Percentiles rank a stretch among this genome's conserved stretches.
phyloP scores from a whole-genome alignment of 2,113 vertebrate species.

The Mustela lutreola region DNA sequence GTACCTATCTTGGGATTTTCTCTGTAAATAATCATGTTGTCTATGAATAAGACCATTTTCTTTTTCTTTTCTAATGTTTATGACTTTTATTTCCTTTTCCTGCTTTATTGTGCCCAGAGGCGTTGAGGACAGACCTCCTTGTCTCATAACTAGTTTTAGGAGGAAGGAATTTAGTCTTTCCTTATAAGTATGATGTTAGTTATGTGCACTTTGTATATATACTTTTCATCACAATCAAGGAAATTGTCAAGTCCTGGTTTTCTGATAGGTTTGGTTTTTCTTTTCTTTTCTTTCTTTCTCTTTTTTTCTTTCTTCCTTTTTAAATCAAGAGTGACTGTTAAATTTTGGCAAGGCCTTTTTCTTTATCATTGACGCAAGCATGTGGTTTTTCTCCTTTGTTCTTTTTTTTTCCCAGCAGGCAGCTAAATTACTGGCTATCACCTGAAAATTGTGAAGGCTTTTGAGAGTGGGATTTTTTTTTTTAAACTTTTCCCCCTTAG shows the following conservation, averaged over 20 bases:
- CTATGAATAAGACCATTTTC: background rate
- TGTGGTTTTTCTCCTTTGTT: background rate
- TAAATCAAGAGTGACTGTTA: background rate
- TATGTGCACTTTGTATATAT: background rate
- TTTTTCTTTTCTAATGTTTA: background rate
- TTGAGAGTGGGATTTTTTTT: background rate
- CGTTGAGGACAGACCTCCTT: background rate
- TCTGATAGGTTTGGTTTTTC: background rate
- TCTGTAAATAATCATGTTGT: background rate
- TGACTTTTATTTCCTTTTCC: background rate
- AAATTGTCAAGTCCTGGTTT: conserved; percentile 19
- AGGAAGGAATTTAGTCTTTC: background rate
- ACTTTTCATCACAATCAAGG: background rate
- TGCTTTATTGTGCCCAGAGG: background rate
- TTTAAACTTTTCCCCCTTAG: background rate
- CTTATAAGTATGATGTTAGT: background rate
- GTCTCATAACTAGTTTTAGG: background rate
- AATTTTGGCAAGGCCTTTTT: conserved; percentile 33
- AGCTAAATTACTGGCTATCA: background rate
- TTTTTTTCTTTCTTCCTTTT: background rate
- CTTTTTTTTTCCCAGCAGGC: background rate
- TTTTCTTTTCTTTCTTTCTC: background rate
- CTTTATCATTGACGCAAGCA: background rate
- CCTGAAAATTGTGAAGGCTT: background rate
- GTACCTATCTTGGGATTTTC: background rate